These are phyloP conservation scores for Plagodis pulveraria DNA, from an alignment of 2,888 invertebrate genomes.

Conservation along the genomic window DNA sequence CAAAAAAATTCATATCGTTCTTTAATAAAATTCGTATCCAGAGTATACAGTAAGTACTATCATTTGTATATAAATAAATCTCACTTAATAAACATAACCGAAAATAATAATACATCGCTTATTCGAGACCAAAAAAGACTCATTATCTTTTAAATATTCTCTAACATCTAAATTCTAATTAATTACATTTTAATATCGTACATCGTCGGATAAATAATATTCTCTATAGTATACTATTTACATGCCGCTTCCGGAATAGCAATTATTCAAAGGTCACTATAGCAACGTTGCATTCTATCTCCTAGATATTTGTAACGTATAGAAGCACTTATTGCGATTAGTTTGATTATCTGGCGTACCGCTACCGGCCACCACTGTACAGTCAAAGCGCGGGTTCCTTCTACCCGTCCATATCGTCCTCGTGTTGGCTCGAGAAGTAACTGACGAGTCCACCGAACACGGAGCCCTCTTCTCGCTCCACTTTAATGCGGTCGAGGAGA, in stretches of 20 bases:
- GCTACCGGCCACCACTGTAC: no score
- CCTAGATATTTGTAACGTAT: not conserved
- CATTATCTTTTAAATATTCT: constrained; percentile 55
- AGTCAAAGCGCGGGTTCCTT: not conserved
- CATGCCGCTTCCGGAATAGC: constrained; percentile 37
- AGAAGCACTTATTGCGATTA: not conserved
- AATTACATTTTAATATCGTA: constrained; percentile 69
- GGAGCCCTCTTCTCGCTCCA: constrained; percentile 84
- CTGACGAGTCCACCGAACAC: constrained; percentile 96
- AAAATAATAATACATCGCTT: constrained; percentile 80
- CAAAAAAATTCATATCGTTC: constrained; percentile 73
- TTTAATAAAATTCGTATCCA: constrained; percentile 81
- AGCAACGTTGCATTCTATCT: no score
- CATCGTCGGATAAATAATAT: constrained; percentile 64
- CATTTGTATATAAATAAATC: constrained; percentile 82
- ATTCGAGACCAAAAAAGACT: constrained; percentile 81
- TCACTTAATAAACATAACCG: constrained; percentile 78
- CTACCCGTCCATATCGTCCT: constrained; percentile 92
- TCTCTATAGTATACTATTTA: constrained; percentile 61
- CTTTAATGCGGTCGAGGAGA: constrained; percentile 21
- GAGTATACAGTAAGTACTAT: constrained; percentile 83
- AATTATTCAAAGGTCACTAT: not conserved
- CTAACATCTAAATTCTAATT: constrained; percentile 53
- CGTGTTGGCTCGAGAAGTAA: constrained; percentile 95
- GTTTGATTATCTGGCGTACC: not conserved